Conservation (phyloP, 2,888 invertebrate species). For the Vannuccia rotundouncinata region DNA sequence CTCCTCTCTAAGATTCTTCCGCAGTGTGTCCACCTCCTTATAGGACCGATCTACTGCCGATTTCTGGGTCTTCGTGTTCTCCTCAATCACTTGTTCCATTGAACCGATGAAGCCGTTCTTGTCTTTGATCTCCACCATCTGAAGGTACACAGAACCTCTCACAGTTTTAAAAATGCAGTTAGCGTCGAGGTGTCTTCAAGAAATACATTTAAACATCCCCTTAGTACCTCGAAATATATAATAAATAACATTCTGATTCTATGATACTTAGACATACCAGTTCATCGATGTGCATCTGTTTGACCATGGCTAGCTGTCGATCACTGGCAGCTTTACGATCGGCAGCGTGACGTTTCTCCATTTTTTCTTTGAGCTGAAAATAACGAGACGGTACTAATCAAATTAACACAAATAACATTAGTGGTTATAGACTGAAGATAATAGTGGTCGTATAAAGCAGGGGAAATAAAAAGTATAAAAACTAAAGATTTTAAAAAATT, state of each 20-base stretch:
- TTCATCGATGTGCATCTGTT: conserved; percentile 52
- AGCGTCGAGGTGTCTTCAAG: no score
- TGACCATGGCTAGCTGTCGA: conserved; percentile 52
- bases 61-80: conserved; percentile 44
- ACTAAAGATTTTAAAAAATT: no score
- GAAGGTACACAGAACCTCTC: neutral
- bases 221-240: no score
- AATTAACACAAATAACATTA: neutral
- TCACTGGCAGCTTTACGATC: conserved; percentile 52
- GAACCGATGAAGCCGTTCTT: conserved; percentile 19
- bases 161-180: neutral
- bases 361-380: conserved; percentile 49
- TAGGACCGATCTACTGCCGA: conserved; percentile 47
- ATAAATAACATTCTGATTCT: no score
- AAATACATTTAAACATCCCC: no score
- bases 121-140: conserved; percentile 36
- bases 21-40: conserved; percentile 46
- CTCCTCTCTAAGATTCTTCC: conserved; percentile 49
- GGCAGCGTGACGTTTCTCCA: conserved; percentile 51
- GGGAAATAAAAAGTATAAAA: no score
- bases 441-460: no score
- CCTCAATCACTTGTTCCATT: conserved; percentile 46
- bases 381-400: neutral
- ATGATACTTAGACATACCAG: no score
- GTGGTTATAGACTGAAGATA: no score